Evolutionary conservation across 2,797 vertebrate genomes (phyloP), one percentile per base, ranked within the genome.

Genomic region (Tokudaia tokunoshimensis): DNA sequence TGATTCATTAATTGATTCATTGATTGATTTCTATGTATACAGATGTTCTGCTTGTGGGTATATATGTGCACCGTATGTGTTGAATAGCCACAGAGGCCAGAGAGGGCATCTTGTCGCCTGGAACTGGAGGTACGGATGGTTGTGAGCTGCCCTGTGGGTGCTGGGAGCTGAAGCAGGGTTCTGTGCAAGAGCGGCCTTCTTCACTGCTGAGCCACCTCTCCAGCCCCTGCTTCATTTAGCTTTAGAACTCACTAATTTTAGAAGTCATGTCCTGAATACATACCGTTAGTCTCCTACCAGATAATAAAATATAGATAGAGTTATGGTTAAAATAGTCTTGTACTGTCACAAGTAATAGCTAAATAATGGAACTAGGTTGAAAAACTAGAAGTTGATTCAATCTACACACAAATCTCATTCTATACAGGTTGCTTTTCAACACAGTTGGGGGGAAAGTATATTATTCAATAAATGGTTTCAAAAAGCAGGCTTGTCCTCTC

Each of bases 221-320:
- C 3, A 87, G 84, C 26, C 10, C 0, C 67, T 57, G 50, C 29
- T 61, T 61, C 50, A 72, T 19, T 29, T 72, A 34, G 12, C 37
- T 80, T 93, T 88, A 76, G 75, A 89, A 76, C 37, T 34, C 55
- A 76, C 52, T 76, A 47, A 59, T 76, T 76, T 89, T 47, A 76
- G 55, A 61, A 88, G 41, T 14, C 17, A 78, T 24, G 80, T 67
- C 19, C 41, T 61, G 88, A 94, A 76, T 75, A 2, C 78, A 41
- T 87, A 41, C 31, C 67, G 44, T 70, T 57, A 74, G 24, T 88
- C 24, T 41, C 14, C 47, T 85, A 80, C 11, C 37, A 86, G 52
- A 91, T 67, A 93, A 41, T 61, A 90, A 92, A 87, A 72, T 90
- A 57, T 47, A 41, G 19, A 29, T 44, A 92, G 89, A 94, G 31